A percentile compares a stretch with the other conserved stretches of the same genome.
Evolutionary conservation across 2,888 invertebrate species (phyloP).

Genomic region (Hyalella azteca): DNA sequence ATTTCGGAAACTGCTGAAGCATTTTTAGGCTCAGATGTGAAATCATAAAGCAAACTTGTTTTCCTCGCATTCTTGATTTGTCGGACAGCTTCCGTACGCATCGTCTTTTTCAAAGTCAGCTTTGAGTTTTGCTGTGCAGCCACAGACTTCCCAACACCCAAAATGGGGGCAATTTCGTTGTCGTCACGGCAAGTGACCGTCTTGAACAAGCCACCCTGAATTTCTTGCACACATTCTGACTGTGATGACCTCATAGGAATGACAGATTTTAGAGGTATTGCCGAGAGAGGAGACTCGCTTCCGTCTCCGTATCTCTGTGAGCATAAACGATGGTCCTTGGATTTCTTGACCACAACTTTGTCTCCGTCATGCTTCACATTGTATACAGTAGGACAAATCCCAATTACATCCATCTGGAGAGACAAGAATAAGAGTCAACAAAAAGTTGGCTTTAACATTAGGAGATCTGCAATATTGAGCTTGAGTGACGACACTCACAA

Average conservation of each 20-base stretch:
- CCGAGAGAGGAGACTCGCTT: neutral
- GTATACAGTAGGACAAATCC: conserved; percentile 39
- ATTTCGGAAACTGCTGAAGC: neutral
- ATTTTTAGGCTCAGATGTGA: neutral
- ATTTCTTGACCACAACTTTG: neutral
- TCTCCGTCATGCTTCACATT: neutral
- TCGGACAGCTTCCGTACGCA: no score
- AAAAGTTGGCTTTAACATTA: no score
- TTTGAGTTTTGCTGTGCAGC: neutral
- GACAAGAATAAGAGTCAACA: neutral
- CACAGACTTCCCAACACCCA: conserved; percentile 1
- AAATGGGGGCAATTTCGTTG: conserved; percentile 2
- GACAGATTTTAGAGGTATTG: conserved; percentile 1
- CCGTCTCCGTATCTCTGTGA: neutral
- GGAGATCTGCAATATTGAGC: no score
- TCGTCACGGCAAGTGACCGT: conserved; percentile 29
- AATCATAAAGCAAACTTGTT: conserved; percentile 34
- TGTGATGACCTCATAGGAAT: conserved; percentile 4
- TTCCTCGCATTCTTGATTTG: neutral
- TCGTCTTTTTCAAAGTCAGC: neutral
- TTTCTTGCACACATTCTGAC: conserved; percentile 42
- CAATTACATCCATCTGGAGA: conserved; percentile 37
- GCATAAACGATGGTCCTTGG: conserved; percentile 36
- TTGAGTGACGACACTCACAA: no score
- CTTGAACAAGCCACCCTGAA: conserved; percentile 17